Evolutionary conservation across 2,888 invertebrate genomes (phyloP).

Genomic region (Oasisia sp.): DNA sequence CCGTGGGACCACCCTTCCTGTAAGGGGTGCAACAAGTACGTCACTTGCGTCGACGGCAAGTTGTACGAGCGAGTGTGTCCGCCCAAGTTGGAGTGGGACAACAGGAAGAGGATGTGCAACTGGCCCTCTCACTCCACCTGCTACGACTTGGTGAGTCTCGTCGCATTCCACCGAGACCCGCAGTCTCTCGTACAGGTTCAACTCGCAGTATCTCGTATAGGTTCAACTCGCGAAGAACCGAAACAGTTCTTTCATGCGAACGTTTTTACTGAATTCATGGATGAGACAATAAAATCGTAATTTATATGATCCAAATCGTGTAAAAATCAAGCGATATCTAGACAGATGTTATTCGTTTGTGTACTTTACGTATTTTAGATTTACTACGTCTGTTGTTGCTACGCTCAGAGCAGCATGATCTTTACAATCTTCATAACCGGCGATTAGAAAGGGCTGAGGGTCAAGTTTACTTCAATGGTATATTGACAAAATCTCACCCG

Average conservation of each 20-base stretch:
- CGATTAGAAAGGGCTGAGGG: too few species aligned
- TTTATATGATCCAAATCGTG: too few species aligned
- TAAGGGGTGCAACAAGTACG: not conserved
- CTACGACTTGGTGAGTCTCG: not conserved
- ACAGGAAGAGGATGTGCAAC: not conserved
- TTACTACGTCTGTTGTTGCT: too few species aligned
- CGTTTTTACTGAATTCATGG: not conserved
- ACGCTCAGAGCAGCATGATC: too few species aligned
- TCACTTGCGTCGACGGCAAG: not conserved
- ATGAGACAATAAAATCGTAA: too few species aligned
- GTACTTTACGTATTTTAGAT: too few species aligned
- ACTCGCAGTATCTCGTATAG: not conserved
- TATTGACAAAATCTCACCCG: too few species aligned
- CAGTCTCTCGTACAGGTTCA: too few species aligned
- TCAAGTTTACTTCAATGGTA: too few species aligned
- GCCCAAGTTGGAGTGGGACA: not conserved
- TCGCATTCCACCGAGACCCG: not conserved
- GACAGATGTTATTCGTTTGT: too few species aligned
- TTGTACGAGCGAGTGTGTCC: not conserved
- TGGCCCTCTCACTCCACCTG: not conserved
- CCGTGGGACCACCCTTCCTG: not conserved
- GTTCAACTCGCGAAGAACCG: not conserved
- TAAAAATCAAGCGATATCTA: too few species aligned
- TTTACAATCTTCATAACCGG: too few species aligned
- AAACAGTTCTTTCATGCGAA: not conserved